These are phyloP conservation scores for Gnatocerus cornutus DNA, from an alignment of 2,888 invertebrate species.

Conservation along the genomic window DNA sequence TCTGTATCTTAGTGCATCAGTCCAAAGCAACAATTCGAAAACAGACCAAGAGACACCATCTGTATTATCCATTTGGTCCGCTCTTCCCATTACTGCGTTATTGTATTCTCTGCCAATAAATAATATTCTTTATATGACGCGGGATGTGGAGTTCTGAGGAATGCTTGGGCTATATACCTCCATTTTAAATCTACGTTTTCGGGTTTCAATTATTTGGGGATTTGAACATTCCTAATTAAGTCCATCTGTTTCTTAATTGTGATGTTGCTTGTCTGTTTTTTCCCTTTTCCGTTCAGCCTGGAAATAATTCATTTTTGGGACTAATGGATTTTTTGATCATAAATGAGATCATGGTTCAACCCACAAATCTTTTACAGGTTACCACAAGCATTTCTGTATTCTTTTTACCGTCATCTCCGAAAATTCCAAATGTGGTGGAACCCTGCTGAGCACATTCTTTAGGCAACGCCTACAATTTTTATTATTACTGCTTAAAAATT, in stretches of 20 bases:
- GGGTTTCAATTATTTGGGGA: conserved; percentile 66
- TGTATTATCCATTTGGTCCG: conserved; percentile 52
- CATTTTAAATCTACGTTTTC: conserved; percentile 61
- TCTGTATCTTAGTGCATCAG: conserved; percentile 59
- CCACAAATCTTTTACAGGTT: conserved; percentile 19
- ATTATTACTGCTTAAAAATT: conserved; percentile 27
- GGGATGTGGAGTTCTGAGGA: conserved; percentile 57
- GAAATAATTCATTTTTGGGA: conserved; percentile 34
- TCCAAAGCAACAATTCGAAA: conserved; percentile 49
- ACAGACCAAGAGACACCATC: conserved; percentile 26
- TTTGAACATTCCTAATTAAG: conserved; percentile 67
- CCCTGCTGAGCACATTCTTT: conserved; percentile 36
- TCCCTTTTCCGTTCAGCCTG: conserved; percentile 1
- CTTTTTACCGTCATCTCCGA: conserved; percentile 25
- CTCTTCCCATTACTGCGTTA: conserved; percentile 69
- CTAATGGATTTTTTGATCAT: conserved; percentile 28
- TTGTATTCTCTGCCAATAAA: conserved; percentile 70
- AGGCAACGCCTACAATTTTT: conserved; percentile 40
- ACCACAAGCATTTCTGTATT: conserved; percentile 4
- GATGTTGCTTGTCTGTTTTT: conserved; percentile 52
- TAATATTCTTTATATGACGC: conserved; percentile 71
- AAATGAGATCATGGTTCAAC: conserved; percentile 30
- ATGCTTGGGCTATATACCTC: conserved; percentile 56
- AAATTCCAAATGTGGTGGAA: conserved; percentile 28
- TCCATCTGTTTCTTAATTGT: conserved; percentile 67